Evolutionary conservation across 2,797 vertebrate species (phyloP), one percentile per base, ranked within the genome.

Genomic region (Mormyrus proboscirostris): DNA sequence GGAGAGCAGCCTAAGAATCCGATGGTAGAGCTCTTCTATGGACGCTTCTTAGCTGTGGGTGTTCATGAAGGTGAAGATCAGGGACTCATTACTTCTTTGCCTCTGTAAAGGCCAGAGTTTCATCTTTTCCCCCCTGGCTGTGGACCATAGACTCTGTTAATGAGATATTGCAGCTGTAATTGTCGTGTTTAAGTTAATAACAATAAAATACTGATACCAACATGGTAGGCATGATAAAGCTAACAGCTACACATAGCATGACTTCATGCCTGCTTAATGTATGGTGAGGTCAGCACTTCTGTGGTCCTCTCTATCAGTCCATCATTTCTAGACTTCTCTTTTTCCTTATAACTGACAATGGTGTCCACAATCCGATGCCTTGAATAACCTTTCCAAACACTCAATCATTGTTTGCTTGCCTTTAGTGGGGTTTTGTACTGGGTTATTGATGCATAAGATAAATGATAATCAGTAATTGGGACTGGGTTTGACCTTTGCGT

Each of bases 1-100:
- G 98, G 97, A 91, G 98, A 99, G 90, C 99, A 98, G 95, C 97
- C 98, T 94, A 99, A 99, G 96, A 99, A 99, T 92, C 98, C 98
- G 1, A 99, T 99, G 98, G 98, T 99, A 90, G 98, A 99, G 90
- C 94, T 99, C 90, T 99, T 99, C 92, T 99, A 99, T 4, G 98
- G 98, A 5, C 96, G 98, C 89, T 99, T 99, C 93, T 95, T 98
- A 92, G 98, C 98, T 59, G 97, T 99, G 91, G 98, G 98, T 51
- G 97, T 99, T 59, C 97, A 98, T 90, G 98, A 99, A 98, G 98
- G 98, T 99, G 93, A 89, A 93, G n/a, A 44, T 38, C 19, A 44
- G 49, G 41, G 12, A 33, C 53, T 50, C 69, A 50, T 57, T 87
- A n/a, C 89, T 57, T 76, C 87, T 79, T 62, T 22, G 41, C 47